Evolutionary conservation across 2,888 invertebrate genomes (phyloP).

Genomic region (Drosophila koepferae): DNA sequence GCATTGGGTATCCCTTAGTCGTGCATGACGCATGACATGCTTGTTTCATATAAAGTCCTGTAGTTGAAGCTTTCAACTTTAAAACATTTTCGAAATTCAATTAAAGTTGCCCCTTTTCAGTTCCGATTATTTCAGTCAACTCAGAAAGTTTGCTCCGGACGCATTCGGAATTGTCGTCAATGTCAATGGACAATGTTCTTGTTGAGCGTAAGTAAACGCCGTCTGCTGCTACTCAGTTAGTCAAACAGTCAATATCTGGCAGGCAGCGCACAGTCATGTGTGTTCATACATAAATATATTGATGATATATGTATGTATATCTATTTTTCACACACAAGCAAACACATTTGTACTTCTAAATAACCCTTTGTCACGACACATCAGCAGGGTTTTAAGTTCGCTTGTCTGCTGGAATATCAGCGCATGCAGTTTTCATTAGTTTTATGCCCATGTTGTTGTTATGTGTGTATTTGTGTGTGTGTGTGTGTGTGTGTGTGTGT

Average conservation of each 20-base stretch:
- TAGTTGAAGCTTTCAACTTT: not conserved
- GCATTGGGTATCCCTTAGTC: not conserved
- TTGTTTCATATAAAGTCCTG: not conserved
- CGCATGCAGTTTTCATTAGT: conserved; percentile 76
- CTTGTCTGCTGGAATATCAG: conserved; percentile 30
- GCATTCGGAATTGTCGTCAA: conserved; percentile 37
- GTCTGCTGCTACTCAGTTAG: conserved; percentile 16
- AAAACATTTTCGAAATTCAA: not conserved
- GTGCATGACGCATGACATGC: no score
- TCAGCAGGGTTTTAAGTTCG: conserved; percentile 31
- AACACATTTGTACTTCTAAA: conserved; percentile 15
- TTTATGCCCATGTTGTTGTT: conserved; percentile 62
- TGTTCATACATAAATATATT: not conserved
- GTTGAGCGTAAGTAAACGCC: conserved; percentile 12
- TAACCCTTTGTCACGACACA: conserved; percentile 66
- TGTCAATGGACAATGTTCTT: conserved; percentile 31
- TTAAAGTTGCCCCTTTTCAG: not conserved
- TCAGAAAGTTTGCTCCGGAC: not conserved
- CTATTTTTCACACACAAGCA: conserved; percentile 5
- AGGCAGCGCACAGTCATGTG: conserved; percentile 19
- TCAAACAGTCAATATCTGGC: conserved; percentile 43
- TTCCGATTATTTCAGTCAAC: not conserved
- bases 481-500: not conserved
- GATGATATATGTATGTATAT: conserved; percentile 4
- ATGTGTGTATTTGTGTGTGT: conserved; percentile 25